Evolutionary conservation across 2,888 invertebrate species (phyloP).

Genomic region (Pasiphila rectangulata): DNA sequence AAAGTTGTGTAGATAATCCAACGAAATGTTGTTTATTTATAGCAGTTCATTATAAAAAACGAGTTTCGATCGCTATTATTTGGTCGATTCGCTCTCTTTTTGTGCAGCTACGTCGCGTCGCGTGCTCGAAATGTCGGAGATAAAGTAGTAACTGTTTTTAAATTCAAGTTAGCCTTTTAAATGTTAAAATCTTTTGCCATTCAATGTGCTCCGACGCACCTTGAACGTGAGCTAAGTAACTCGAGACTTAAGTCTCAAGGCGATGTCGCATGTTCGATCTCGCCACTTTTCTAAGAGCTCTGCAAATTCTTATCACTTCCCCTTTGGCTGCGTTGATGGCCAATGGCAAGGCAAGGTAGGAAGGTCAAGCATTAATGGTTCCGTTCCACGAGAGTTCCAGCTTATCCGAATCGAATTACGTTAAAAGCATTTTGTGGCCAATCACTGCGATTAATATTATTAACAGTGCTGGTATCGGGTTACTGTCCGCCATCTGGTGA

Average conservation of each 20-base stretch:
- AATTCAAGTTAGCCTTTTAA: conserved; percentile 42
- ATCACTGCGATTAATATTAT: conserved; percentile 73
- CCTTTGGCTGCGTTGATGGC: conserved; percentile 35
- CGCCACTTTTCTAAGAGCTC: conserved; percentile 58
- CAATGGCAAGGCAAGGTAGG: conserved; percentile 42
- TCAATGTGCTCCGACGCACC: conserved; percentile 60
- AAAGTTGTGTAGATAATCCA: conserved; percentile 54
- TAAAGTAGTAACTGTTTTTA: conserved; percentile 41
- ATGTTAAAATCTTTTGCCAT: conserved; percentile 52
- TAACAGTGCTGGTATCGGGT: conserved; percentile 62
- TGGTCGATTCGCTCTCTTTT: conserved; percentile 30
- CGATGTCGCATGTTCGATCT: conserved; percentile 56
- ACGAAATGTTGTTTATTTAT: conserved; percentile 51
- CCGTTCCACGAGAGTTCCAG: conserved; percentile 65
- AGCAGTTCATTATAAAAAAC: conserved; percentile 46
- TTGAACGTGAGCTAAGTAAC: conserved; percentile 79
- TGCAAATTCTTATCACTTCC: conserved; percentile 46
- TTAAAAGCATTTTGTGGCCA: conserved; percentile 76
- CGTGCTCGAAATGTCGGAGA: conserved; percentile 32
- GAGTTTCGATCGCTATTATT: conserved; percentile 48
- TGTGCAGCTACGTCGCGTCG: conserved; percentile 34
- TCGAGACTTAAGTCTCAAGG: conserved; percentile 73
- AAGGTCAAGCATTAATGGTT: conserved; percentile 58
- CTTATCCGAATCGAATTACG: conserved; percentile 74
- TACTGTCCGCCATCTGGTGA: conserved; percentile 56